Evolutionary conservation across 2,113 vertebrate species (phyloP).

Genomic region (sheep (Ovis aries)): ARS-UI_Ramb_v3.0 NC_056059.1:36165001-36165500

Average conservation of each 20-base stretch:
- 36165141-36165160: not conserved
- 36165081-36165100: not conserved
- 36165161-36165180: not conserved
- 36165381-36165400: slow-evolving; percentile 21
- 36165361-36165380: slow-evolving; percentile 34
- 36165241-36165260: not conserved
- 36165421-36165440: accelerated
- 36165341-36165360: not conserved
- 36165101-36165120: not conserved
- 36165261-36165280: not conserved
- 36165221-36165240: not conserved
- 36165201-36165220: not conserved
- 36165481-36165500: not conserved
- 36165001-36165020: not conserved
- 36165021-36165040: not conserved
- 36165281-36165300: slow-evolving; percentile 56
- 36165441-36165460: not conserved
- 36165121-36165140: not conserved
- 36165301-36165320: slow-evolving; percentile 66
- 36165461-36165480: not conserved
- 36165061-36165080: not conserved
- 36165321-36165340: slow-evolving; percentile 65
- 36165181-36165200: not conserved
- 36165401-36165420: slow-evolving; percentile 14
- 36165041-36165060: not conserved